Conservation (phyloP, 2,888 invertebrate genomes). For the Ptychoptera albimana region DNA sequence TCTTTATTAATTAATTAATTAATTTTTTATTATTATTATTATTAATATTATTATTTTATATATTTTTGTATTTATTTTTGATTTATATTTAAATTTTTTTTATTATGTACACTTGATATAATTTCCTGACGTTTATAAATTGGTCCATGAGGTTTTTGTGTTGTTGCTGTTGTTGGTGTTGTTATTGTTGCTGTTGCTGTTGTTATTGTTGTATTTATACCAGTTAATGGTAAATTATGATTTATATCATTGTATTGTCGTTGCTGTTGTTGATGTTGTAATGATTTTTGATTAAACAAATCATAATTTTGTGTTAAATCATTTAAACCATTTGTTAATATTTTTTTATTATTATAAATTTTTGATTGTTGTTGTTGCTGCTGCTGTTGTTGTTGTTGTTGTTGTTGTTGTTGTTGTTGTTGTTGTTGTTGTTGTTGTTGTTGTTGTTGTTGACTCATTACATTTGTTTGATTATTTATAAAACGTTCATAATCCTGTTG, state of each 20-base stretch:
- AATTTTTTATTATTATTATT: too few species aligned
- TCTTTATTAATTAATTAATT: too few species aligned
- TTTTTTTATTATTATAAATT: background rate
- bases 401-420: too few species aligned
- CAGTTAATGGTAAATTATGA: too few species aligned
- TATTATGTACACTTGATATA: slow-evolving; percentile 54
- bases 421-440: background rate
- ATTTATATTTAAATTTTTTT: slow-evolving; percentile 12
- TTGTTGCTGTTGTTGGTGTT: slow-evolving; percentile 13
- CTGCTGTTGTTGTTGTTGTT: slow-evolving; percentile 1
- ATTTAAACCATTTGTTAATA: slow-evolving; percentile 20
- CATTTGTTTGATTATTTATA: too few species aligned
- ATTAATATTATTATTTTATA: too few species aligned
- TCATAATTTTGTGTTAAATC: too few species aligned
- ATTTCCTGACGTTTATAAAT: slow-evolving; percentile 68
- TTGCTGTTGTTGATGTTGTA: slow-evolving; percentile 17
- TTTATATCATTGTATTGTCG: background rate
- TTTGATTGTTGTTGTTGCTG: background rate
- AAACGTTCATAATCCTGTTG: too few species aligned
- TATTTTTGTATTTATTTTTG: background rate
- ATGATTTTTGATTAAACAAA: slow-evolving; percentile 25
- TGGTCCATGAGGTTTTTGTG: slow-evolving; percentile 21
- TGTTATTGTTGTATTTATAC: slow-evolving; percentile 16
- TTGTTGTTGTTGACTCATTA: slow-evolving; percentile 1
- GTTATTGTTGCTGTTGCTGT: slow-evolving; percentile 3